Evolutionary conservation across 2,113 vertebrate genomes (phyloP).

Genomic region (Parus major): DNA sequence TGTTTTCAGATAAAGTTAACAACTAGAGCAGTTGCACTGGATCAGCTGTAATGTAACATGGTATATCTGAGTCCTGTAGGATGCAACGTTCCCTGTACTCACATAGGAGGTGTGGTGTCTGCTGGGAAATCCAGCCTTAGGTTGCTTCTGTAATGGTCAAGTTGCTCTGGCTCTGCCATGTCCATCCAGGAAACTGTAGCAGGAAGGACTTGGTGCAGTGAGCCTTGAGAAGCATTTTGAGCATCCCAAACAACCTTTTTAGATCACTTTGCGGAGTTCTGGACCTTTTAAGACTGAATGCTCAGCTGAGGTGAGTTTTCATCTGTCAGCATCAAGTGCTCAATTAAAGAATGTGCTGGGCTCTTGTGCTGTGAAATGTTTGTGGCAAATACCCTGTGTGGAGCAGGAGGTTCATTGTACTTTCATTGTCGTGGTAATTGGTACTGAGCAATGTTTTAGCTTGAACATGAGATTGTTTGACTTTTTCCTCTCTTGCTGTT

Average conservation of each 20-base stretch:
- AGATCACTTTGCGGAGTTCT: not conserved
- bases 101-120: not conserved
- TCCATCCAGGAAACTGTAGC: not conserved
- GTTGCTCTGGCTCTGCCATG: not conserved
- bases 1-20: not conserved
- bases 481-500: not conserved
- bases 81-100: not conserved
- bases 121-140: not conserved
- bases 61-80: not conserved
- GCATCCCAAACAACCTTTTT: not conserved
- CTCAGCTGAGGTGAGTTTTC: not conserved
- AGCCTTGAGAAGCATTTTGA: not conserved
- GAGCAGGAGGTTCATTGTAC: not conserved
- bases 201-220: fast-evolving
- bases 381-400: not conserved
- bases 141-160: not conserved
- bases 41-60: not conserved
- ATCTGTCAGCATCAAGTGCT: not conserved
- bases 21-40: not conserved
- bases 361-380: not conserved
- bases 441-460: not conserved
- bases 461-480: not conserved
- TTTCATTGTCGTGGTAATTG: not conserved
- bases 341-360: not conserved
- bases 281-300: not conserved